phyloP scores from a whole-genome alignment of 2,113 vertebrate genomes.

The Falco punctatus region DNA sequence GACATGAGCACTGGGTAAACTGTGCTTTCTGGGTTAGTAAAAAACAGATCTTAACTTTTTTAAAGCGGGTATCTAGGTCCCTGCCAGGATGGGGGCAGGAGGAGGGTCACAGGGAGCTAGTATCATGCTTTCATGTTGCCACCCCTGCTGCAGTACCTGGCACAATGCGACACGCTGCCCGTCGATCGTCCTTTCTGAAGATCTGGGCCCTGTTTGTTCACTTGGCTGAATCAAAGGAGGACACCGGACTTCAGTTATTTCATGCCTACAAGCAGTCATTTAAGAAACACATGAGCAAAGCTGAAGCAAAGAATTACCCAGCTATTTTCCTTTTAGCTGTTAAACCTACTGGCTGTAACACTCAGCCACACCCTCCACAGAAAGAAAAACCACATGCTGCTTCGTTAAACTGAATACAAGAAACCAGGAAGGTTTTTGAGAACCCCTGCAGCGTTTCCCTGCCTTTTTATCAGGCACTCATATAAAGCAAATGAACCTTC shows the following conservation, averaged over 20 bases:
- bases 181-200: neutral
- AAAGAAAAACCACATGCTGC: conserved; percentile 11
- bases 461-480: neutral
- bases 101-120: neutral
- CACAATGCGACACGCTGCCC: neutral
- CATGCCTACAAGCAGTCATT: conserved; percentile 16
- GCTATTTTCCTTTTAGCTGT: conserved; percentile 28
- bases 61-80: neutral
- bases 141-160: neutral
- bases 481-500: neutral
- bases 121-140: neutral
- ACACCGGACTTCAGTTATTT: neutral
- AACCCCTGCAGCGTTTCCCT: neutral
- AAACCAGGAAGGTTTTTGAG: conserved; percentile 6
- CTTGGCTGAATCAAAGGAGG: neutral
- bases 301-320: neutral
- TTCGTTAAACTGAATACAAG: neutral
- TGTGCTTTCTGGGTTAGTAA: conserved; percentile 19
- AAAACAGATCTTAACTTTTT: neutral
- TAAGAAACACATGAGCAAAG: neutral
- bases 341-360: conserved; percentile 2
- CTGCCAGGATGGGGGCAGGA: neutral
- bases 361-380: neutral
- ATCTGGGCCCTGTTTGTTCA: neutral
- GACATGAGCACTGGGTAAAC: neutral